Evolutionary conservation across 2,797 vertebrate species (phyloP).

Genomic region (Sorex maritimensis): DNA sequence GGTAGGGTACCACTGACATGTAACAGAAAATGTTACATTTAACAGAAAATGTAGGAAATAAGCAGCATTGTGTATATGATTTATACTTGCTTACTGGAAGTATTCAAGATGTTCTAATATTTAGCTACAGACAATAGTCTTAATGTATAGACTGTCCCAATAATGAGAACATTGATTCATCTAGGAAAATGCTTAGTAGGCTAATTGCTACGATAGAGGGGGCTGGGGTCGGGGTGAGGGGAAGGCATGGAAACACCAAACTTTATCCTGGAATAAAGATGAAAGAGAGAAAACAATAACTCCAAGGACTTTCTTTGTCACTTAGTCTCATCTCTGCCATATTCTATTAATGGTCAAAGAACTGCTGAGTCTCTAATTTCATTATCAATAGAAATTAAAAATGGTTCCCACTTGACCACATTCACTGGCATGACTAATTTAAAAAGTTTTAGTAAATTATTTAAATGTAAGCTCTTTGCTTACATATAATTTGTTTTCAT

Average conservation of each 20-base stretch:
- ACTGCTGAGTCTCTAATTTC: background rate
- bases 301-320: background rate
- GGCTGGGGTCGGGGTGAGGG: no score
- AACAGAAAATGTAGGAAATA: background rate
- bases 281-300: background rate
- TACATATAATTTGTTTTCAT: background rate
- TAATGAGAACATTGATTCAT: background rate
- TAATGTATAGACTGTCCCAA: background rate
- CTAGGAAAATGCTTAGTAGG: background rate
- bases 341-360: background rate
- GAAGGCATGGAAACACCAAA: no score
- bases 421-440: background rate
- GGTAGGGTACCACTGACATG: no score
- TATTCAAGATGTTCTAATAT: background rate
- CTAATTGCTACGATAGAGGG: background rate
- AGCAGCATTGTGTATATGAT: accelerated
- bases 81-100: background rate
- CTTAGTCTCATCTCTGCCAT: background rate
- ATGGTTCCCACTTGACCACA: background rate
- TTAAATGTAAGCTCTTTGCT: background rate
- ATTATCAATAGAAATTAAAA: background rate
- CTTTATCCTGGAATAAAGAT: background rate
- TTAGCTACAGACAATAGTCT: background rate
- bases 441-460: background rate
- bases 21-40: no score